Percentiles rank a stretch among this genome's conserved stretches.
Conservation (phyloP, 1,140 invertebrate species). For the Heliconius congener region DNA sequence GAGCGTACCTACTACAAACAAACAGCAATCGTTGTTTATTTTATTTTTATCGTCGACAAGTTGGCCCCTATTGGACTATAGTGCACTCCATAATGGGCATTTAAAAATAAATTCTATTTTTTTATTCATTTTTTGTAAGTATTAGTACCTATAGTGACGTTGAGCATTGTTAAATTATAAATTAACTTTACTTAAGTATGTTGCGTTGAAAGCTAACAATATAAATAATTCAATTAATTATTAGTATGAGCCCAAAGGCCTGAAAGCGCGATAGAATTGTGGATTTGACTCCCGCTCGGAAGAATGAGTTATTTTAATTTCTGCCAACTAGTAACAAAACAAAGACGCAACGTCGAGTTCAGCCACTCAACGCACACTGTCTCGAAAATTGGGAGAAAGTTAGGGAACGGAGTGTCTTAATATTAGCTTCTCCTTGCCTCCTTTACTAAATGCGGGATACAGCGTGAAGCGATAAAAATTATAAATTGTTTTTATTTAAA, state of each 20-base stretch:
- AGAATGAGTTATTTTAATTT: too few relatives aligned
- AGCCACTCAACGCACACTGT: neutral
- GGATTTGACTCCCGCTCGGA: too few relatives aligned
- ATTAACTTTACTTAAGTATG: neutral
- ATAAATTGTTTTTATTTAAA: too few relatives aligned
- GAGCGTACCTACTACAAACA: neutral
- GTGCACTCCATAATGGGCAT: neutral
- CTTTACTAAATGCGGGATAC: neutral
- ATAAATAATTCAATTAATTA: too few relatives aligned
- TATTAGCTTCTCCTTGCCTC: neutral
- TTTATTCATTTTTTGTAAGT: neutral
- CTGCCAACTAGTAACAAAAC: too few relatives aligned
- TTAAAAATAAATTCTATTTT: neutral
- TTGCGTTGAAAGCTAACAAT: too few relatives aligned
- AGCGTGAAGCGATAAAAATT: neutral
- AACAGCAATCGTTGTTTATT: neutral
- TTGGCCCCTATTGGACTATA: neutral
- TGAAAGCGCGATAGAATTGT: too few relatives aligned
- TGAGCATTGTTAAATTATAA: neutral
- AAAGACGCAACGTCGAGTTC: neutral
- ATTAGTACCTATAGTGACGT: neutral
- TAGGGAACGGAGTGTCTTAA: neutral
- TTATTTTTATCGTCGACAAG: conserved; percentile 3
- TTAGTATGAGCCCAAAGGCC: too few relatives aligned
- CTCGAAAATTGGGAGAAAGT: neutral